phyloP scores from a whole-genome alignment of 2,113 vertebrate genomes.

The Neodon shergylaensis region DNA sequence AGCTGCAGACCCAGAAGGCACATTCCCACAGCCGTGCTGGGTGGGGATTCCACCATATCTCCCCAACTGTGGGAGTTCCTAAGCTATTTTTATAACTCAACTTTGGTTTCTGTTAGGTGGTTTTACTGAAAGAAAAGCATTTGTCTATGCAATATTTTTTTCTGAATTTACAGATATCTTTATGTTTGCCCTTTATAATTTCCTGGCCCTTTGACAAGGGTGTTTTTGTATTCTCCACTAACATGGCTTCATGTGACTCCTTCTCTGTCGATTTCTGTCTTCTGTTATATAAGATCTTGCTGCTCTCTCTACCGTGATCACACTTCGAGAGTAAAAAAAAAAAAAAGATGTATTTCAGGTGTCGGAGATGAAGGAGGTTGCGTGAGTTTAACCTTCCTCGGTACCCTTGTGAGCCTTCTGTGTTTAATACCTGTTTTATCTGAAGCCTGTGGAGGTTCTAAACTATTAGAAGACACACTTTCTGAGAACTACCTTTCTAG shows the following conservation, averaged over 20 bases:
- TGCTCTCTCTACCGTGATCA: conserved; percentile 86
- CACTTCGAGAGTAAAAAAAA: conserved; percentile 83
- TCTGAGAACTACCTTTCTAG: conserved; percentile 92
- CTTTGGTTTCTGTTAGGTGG: not conserved
- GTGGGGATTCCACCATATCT: conserved; percentile 2
- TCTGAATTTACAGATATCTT: conserved; percentile 75
- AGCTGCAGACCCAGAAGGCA: not conserved
- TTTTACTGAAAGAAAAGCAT: conserved; percentile 14
- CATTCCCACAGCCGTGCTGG: not conserved
- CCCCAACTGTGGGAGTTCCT: conserved; percentile 30
- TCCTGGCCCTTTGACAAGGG: conserved; percentile 77
- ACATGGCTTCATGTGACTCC: conserved; percentile 69
- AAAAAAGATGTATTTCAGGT: conserved; percentile 86
- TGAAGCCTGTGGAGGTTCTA: conserved; percentile 91
- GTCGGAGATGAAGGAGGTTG: conserved; percentile 90
- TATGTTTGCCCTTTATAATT: conserved; percentile 61
- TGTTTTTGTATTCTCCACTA: conserved; percentile 70
- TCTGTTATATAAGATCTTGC: conserved; percentile 88
- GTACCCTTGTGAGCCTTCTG: conserved; percentile 88
- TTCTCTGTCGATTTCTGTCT: conserved; percentile 78
- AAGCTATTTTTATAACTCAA: conserved; percentile 37
- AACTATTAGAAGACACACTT: conserved; percentile 92
- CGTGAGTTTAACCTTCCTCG: conserved; percentile 90
- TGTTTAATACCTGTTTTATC: conserved; percentile 91
- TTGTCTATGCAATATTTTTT: conserved; percentile 61